Percentiles rank a stretch among this genome's conserved stretches.
phyloP scores from a whole-genome alignment of 2,797 vertebrate genomes.

The Hylomyscus alleni region DNA sequence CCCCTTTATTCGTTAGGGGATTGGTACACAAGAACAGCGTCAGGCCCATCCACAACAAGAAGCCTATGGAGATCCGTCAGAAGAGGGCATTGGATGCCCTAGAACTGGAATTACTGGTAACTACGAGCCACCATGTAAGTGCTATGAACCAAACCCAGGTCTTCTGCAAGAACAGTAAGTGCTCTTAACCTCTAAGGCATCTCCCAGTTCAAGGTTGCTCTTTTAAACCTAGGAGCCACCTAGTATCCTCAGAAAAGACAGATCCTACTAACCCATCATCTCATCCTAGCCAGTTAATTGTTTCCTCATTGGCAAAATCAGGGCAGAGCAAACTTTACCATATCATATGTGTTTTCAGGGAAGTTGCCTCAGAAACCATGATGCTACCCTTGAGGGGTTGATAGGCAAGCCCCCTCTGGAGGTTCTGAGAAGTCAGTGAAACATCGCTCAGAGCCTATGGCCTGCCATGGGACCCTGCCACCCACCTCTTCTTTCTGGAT shows the following conservation, averaged over 20 bases:
- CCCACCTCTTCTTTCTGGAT: background rate
- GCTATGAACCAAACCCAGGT: background rate
- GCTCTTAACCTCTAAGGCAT: background rate
- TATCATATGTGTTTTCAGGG: background rate
- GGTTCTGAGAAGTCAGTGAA: background rate
- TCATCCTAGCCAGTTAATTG: background rate
- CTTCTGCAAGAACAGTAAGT: background rate
- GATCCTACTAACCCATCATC: background rate
- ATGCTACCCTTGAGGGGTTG: background rate
- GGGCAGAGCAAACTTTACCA: background rate
- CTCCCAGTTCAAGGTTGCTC: background rate
- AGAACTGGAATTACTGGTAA: background rate
- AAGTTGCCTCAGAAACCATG: conserved; percentile 1
- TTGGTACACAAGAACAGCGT: too few species aligned
- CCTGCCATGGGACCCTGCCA: background rate
- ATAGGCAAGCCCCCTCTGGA: background rate
- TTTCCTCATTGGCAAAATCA: background rate
- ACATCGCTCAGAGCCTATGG: background rate
- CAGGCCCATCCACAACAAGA: too few species aligned
- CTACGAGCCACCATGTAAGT: background rate
- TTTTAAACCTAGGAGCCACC: background rate
- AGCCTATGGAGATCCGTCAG: background rate
- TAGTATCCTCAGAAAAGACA: background rate
- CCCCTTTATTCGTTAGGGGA: too few species aligned
- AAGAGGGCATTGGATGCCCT: background rate